Evolutionary conservation across 2,113 vertebrate genomes (phyloP), one percentile per base, ranked within the genome.

Genomic region (Micronycteris hirsuta): DNA sequence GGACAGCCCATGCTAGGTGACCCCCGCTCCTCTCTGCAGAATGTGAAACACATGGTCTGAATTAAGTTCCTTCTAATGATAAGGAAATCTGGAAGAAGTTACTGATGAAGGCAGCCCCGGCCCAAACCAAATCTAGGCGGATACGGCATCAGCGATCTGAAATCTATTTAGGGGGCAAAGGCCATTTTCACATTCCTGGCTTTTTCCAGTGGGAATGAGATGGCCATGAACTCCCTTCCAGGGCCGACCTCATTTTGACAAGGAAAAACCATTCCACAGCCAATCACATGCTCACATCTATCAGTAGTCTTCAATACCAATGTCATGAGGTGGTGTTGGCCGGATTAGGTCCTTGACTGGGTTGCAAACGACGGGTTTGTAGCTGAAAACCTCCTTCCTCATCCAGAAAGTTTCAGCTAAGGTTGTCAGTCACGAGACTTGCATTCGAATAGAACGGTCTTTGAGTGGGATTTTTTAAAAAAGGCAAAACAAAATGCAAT

Each of bases 221-320:
- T 31, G 78, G 84, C 86, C 2, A 7, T 13, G n/a, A n/a, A n/a
- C 68, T 96, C 58, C 67, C 91, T 96, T 84, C 86, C 93, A 80
- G 74, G 22, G 11, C 6, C 74, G 43, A 52, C 70, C 96, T 89
- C 28, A 74, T 68, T 78, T 56, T 83, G 58, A 93, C n/a, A 43
- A 76, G 43, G 43, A 56, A 43, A 86, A 91, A 82, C 22, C 38
- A 17, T 70, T 77, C 84, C 81, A 47, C n/a, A 82, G 84, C 31
- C 43, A 56, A 95, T 95, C 89, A 89, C 33, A 94, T 47, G 67
- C 36, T 56, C 61, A 15, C 1, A 22, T 96, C 86, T 71, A 77
- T 89, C 94, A 88, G 3, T 52, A 70, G 58, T 33, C 91, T 96
- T 74, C 86, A 94, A 94, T 93, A 78, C 26, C 38, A 10, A 17